These are phyloP conservation scores for Chaetops frenatus DNA, from an alignment of 2,113 vertebrate species.

Conservation along the genomic window DNA sequence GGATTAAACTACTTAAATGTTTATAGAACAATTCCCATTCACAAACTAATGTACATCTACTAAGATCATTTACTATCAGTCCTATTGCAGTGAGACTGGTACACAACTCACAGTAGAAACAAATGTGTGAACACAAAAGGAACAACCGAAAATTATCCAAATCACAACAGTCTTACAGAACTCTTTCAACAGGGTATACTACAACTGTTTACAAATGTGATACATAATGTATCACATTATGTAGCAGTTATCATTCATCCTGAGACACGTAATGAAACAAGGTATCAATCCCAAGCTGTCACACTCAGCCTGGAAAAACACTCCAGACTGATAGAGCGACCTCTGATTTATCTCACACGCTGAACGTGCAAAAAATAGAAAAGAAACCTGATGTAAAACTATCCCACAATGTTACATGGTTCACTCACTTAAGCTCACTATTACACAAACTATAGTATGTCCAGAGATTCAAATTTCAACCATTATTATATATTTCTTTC, in stretches of 20 bases:
- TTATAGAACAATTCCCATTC: not conserved
- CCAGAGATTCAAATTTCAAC: not conserved
- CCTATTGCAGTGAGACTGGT: not conserved
- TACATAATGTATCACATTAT: not conserved
- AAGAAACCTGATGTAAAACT: not conserved
- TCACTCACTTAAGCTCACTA: not conserved
- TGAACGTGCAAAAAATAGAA: not conserved
- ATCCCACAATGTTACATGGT: not conserved
- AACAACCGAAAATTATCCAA: not conserved
- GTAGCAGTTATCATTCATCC: not conserved
- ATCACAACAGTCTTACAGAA: not conserved
- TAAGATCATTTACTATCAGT: not conserved
- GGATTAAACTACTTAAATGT: not conserved
- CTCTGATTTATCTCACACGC: not conserved
- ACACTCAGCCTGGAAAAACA: not conserved
- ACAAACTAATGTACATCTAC: not conserved
- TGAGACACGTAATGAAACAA: not conserved
- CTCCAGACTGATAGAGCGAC: not conserved
- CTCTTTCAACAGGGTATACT: not conserved
- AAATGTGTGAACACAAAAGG: not conserved
- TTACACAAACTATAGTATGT: not conserved
- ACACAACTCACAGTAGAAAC: not conserved
- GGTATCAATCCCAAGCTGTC: not conserved
- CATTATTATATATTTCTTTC: not conserved
- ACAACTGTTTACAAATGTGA: not conserved